Evolutionary conservation across 2,797 vertebrate genomes (phyloP), one percentile per base, ranked within the genome.

Genomic region (Lagorchestes hirsutus): DNA sequence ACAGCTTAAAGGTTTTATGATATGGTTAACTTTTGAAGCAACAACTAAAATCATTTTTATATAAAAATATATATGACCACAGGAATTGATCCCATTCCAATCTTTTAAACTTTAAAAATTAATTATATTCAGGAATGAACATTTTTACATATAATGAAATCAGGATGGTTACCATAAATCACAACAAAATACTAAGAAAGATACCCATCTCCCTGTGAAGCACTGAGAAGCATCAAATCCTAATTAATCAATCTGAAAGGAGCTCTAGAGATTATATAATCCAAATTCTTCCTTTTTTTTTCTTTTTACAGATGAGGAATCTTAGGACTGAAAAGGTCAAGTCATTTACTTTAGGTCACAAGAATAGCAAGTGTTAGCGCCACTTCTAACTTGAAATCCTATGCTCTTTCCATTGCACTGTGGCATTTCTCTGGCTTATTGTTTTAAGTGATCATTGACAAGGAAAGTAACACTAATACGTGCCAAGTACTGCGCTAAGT

Each of bases 51-150:
- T 52, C 0, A 56, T 91, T 0, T 93, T 93, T 57, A 1, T 92
- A 27, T 74, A 62, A 94, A 95, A 90, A 52, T 52, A 52, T 14
- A 0, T 62, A 93, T 46, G 52, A 3, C 52, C 92, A 67, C 14
- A 74, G 54, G 92, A 93, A 31, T 52, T 90, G 90, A 27, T 92
- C 4, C 82, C 4, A 55, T 95, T 91, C 56, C 40, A 90, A 92
- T 93, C 55, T 87, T 93, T 93, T 96, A 50, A 62, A 82, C 34
- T 92, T 93, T 91, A 55, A 54, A 93, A 96, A 92, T n/a, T 54
- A 0, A 67, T 50, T 59, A 0, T 93, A 14, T 94, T 34, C 55
- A 6, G 1, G 0, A 93, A 24, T 93, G 95, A 92, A 59, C 52
- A 91, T 93, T 95, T 96, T 55, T 62, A 95, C 93, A 52, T 3